Conservation (phyloP, 2,888 invertebrate species). For the Cosmorhoe ocellata region DNA sequence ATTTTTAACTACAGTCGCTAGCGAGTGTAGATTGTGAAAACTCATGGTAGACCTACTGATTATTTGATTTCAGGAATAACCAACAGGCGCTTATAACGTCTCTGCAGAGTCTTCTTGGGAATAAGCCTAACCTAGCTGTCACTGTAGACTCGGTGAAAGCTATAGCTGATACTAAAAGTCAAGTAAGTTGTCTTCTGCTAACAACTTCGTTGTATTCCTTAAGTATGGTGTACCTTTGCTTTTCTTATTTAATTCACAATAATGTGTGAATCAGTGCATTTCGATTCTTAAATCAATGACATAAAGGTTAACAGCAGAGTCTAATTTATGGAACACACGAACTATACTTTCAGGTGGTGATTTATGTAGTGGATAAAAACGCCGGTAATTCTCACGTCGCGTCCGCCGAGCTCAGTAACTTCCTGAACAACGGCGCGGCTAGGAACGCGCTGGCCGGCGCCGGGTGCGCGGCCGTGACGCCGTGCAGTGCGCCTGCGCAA, state of each 20-base stretch:
- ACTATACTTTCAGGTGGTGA: conserved; percentile 58
- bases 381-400: conserved; percentile 86
- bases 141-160: conserved; percentile 90
- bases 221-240: no score
- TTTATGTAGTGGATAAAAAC: conserved; percentile 70
- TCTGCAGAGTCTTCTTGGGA: conserved; percentile 88
- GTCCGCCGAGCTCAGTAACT: conserved; percentile 87
- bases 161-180: conserved; percentile 89
- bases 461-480: conserved; percentile 86
- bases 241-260: no score
- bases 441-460: conserved; percentile 88
- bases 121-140: conserved; percentile 91
- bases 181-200: conserved; percentile 81
- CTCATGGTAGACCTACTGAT: no score
- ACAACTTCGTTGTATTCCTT: no score
- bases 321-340: no score
- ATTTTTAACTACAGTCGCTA: no score
- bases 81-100: conserved; percentile 87
- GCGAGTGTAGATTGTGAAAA: no score
- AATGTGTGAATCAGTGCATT: no score
- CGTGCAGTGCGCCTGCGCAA: conserved; percentile 89
- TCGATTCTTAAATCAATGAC: no score
- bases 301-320: no score
- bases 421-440: conserved; percentile 86
- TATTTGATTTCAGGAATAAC: conserved; percentile 75